Evolutionary conservation across 2,888 invertebrate species (phyloP).

Genomic region (Drosophila tripunctata): DNA sequence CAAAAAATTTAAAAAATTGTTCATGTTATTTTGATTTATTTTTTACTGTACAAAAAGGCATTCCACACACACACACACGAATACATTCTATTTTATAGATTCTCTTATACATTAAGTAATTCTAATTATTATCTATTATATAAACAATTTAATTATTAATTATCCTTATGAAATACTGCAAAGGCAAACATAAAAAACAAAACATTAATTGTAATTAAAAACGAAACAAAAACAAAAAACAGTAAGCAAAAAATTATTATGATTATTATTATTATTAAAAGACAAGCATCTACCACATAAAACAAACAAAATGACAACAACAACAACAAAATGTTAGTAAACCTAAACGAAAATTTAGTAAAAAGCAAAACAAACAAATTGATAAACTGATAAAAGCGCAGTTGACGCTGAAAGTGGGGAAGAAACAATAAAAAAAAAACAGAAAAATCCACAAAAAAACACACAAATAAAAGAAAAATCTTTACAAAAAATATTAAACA

Average conservation of each 20-base stretch:
- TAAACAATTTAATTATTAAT: slow-evolving; percentile 80
- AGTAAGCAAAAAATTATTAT: slow-evolving; percentile 47
- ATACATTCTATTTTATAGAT: slow-evolving; percentile 78
- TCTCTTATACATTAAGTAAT: slow-evolving; percentile 76
- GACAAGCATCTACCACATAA: slow-evolving; percentile 66
- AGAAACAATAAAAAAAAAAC: slow-evolving; percentile 43
- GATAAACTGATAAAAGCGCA: slow-evolving; percentile 46
- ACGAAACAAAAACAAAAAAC: slow-evolving; percentile 48
- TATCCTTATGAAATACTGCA: slow-evolving; percentile 70
- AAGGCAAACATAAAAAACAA: slow-evolving; percentile 39
- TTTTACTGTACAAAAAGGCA: slow-evolving; percentile 59
- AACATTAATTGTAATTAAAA: slow-evolving; percentile 68
- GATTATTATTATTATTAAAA: slow-evolving; percentile 68
- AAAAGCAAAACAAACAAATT: slow-evolving; percentile 53
- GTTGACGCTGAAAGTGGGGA: slow-evolving; percentile 43
- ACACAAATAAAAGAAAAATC: slow-evolving; percentile 79
- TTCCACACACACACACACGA: slow-evolving; percentile 21
- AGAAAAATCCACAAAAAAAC: slow-evolving; percentile 56
- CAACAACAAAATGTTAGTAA: slow-evolving; percentile 70
- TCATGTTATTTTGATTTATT: slow-evolving; percentile 45
- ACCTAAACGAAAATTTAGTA: slow-evolving; percentile 73
- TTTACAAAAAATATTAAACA: slow-evolving; percentile 69
- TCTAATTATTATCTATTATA: slow-evolving; percentile 80
- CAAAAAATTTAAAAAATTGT: too few relatives aligned
- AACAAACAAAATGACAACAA: slow-evolving; percentile 34